Base-by-base conservation (phyloP, 1,140 invertebrate species). In the honey bee (Apis mellifera) region DNA sequence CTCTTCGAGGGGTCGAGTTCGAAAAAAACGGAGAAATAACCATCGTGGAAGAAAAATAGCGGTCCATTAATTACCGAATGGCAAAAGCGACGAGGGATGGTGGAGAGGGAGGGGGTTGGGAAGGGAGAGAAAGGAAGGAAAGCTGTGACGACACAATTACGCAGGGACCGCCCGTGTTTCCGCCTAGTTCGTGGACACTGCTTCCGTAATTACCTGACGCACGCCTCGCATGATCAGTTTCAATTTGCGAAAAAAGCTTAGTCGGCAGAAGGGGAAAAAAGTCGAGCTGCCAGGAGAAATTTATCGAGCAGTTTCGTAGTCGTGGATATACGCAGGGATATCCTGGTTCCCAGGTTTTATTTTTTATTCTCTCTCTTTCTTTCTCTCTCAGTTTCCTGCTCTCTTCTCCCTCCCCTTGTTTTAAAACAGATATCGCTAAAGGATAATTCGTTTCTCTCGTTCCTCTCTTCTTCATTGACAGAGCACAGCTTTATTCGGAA, bases 221-320 rank as follows among this genome's bases (percentile, higher is more conserved):
- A 77, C 50, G 80, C 80, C 23, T 77, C 73, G 80, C 80, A 82
- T 82, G 80, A 82, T 82, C 80, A 82, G 80, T 82, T 82, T 78
- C 80, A 82, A 82, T 82, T 82, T 82, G 74, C 57, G 74, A 77
- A 70, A 82, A 82, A 78, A 76, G 74, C 80, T 82, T 82, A 70
- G 55, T 76, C 80, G 65, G 74, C 64, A 55, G 21, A 11, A 15
- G 54, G 23, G n/a, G 19, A 26, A 78, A 82, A 62, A 70, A 64
- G 65, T 70, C 48, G 50, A 11, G 26, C 48, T 77, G 50, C 65
- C 80, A 62, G 48, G 74, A 69, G 65, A 78, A 78, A 82, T 82
- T 82, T 82, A 82, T 82, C 48, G 74, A 21, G 17, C 74, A 42
- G 66, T 69, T 64, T 50, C 55, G 21, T 70, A 77, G 66, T 54